Evolutionary conservation across 2,113 vertebrate species (phyloP), one percentile per base, ranked within the genome.

Genomic region (Petroica traversi): DNA sequence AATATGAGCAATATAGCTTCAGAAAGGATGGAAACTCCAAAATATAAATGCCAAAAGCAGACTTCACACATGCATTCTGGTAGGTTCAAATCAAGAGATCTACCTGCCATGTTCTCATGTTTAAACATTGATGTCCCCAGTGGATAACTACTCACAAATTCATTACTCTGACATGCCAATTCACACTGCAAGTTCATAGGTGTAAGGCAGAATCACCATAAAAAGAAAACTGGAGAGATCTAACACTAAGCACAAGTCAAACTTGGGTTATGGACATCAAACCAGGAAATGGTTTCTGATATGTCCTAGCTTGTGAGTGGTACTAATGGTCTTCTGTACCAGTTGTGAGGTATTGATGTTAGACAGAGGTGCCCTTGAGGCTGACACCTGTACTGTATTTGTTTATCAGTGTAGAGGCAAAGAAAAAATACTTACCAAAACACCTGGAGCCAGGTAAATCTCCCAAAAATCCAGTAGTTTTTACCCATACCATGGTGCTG

Each of bases 11-110:
- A 58, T 25, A 34, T 2, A 68, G 23, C 24, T 85, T 77, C n/a
- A 61, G 41, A 48, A 63, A 68, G 45, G 26, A 73, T 7, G 33
- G 33, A 64, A 84, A 73, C 24, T 64, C 54, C 45, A 68, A 67
- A 72, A 68, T 31, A 33, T 11, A 88, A 81, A 74, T 16, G n/a
- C 11, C 34, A 71, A 54, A 79, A 79, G 8, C 46, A 45, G 24
- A 43, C 7, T 23, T 68, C 52, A 23, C 0, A 0, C 38, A 48
- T 31, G 4, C 24, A 24, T 40, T 23, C 14, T 51, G 31, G 22
- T 31, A 46, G 12, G 11, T n/a, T 52, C 43, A 79, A 61, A 93
- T 22, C 17, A 59, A 88, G 51, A 67, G 29, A 59, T 38, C 45
- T 51, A 63, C 33, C 40, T 51, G 31, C 33, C 34, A 55, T 1